Evolutionary conservation across 2,113 vertebrate species (phyloP).

Genomic region (zebrafish (Danio rerio)): DNA sequence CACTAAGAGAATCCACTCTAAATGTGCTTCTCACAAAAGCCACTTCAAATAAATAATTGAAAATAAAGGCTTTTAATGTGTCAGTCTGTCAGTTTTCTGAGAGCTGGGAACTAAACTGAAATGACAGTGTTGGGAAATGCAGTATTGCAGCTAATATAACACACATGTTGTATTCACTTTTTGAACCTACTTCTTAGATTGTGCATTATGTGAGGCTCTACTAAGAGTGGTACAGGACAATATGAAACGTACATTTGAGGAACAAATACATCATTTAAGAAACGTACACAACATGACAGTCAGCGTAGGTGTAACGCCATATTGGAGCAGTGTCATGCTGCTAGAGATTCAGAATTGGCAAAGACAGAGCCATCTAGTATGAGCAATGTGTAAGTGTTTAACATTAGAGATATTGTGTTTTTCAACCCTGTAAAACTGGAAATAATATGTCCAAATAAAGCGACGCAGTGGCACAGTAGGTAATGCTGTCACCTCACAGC

Average conservation of each 20-base stretch:
- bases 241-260: conserved; percentile 7
- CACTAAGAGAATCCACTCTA: conserved; percentile 54
- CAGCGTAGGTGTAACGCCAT: background rate
- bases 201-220: background rate
- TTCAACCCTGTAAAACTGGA: too few relatives aligned
- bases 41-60: conserved; percentile 76
- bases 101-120: conserved; percentile 33
- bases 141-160: background rate
- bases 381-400: too few relatives aligned
- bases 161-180: background rate
- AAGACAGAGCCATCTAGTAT: conserved; percentile 1
- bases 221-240: background rate
- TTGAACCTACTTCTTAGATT: background rate
- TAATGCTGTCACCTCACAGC: too few relatives aligned
- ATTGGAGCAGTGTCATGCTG: background rate
- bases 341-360: background rate
- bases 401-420: too few relatives aligned
- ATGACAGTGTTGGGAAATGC: background rate
- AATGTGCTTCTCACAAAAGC: conserved; percentile 58
- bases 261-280: background rate
- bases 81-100: conserved; percentile 48
- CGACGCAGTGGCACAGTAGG: too few relatives aligned
- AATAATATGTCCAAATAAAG: too few relatives aligned
- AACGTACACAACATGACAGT: conserved; percentile 9
- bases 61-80: conserved; percentile 73